These are phyloP conservation scores for Doryteuthis pealeii DNA, from an alignment of 1,140 invertebrate genomes.

Conservation along the genomic window DNA sequence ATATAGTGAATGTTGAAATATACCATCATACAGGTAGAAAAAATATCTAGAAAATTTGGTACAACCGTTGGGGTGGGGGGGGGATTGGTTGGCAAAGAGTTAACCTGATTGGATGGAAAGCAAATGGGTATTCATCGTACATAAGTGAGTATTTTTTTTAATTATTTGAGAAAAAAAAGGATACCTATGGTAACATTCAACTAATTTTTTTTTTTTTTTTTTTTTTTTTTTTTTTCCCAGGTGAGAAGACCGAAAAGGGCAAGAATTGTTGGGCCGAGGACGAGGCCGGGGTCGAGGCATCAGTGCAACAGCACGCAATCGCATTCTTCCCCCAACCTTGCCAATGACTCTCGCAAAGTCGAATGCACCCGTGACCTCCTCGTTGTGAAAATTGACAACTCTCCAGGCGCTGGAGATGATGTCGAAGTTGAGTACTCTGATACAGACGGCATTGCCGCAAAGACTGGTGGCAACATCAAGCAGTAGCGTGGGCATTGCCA, in stretches of 20 bases:
- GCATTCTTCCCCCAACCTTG: not conserved
- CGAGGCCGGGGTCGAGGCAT: constrained; percentile 40
- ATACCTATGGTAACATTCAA: too few relatives aligned
- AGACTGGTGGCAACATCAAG: not conserved
- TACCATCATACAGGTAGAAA: too few relatives aligned
- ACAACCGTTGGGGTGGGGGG: too few relatives aligned
- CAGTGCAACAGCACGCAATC: not conserved
- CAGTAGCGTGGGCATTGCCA: not conserved
- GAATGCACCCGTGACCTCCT: constrained; percentile 43
- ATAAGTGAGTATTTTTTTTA: too few relatives aligned
- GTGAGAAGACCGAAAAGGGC: constrained; percentile 22
- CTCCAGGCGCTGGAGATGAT: constrained; percentile 33
- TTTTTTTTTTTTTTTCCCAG: constrained; percentile 2
- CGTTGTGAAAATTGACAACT: constrained; percentile 47
- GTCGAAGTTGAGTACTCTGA: constrained; percentile 48
- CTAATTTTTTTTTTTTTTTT: too few relatives aligned
- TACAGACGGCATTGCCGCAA: constrained; percentile 20
- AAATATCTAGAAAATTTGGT: too few relatives aligned
- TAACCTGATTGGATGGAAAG: too few relatives aligned
- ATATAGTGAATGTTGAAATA: too few relatives aligned
- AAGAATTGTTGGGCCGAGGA: constrained; percentile 31
- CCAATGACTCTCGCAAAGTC: constrained; percentile 38
- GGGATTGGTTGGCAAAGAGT: too few relatives aligned
- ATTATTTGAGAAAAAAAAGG: too few relatives aligned
- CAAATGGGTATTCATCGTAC: too few relatives aligned